These are phyloP conservation scores for Platalea minor DNA, from an alignment of 2,797 vertebrate species.

Conservation along the genomic window DNA sequence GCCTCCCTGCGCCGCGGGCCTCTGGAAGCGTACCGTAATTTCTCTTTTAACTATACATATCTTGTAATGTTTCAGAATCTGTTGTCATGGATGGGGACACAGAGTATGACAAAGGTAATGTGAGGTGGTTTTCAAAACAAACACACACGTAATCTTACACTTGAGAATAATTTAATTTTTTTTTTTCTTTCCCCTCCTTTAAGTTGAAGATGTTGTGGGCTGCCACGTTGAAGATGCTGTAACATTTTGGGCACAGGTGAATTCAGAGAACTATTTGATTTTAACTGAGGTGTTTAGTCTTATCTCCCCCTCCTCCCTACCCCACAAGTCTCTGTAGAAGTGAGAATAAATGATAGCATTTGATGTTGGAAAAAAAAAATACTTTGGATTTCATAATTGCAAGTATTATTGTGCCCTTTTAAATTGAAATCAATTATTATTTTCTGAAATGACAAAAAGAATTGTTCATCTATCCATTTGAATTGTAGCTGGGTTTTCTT, in stretches of 20 bases:
- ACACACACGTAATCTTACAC: background rate
- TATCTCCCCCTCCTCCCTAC: rapidly evolving
- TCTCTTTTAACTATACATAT: background rate
- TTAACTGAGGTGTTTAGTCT: background rate
- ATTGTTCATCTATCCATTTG: background rate
- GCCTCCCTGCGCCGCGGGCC: rapidly evolving
- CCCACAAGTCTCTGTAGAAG: background rate
- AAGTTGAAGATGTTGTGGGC: constrained; percentile 79
- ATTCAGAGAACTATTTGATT: background rate
- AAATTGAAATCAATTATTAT: background rate
- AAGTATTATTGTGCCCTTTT: background rate
- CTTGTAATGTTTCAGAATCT: constrained; percentile 41
- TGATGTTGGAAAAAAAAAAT: background rate
- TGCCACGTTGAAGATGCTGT: constrained; percentile 80
- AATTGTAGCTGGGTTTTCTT: background rate
- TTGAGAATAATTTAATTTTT: background rate
- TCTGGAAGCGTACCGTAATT: rapidly evolving
- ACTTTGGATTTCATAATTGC: background rate
- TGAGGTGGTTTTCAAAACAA: background rate
- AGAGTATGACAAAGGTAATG: constrained; percentile 57
- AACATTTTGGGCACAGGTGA: constrained; percentile 85
- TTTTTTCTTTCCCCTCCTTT: background rate
- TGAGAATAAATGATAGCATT: background rate
- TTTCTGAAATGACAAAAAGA: background rate
- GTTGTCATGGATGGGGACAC: constrained; percentile 50